Conservation (phyloP, 2,888 invertebrate genomes). For the Sialis fuliginosa region DNA sequence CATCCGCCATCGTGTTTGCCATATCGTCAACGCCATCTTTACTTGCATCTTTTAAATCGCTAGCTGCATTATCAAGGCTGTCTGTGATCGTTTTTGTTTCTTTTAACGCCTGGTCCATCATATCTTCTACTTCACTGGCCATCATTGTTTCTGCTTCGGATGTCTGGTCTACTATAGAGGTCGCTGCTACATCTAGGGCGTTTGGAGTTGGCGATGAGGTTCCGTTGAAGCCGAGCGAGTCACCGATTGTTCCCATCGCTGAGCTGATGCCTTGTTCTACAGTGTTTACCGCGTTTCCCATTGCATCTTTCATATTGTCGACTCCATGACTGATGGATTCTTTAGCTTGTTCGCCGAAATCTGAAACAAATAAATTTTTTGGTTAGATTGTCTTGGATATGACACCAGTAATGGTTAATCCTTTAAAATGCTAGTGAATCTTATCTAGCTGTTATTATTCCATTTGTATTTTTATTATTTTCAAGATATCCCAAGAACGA, state of each 20-base stretch:
- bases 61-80: not conserved
- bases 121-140: constrained; percentile 3
- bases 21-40: not conserved
- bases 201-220: not conserved
- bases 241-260: constrained; percentile 20
- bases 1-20: constrained; percentile 15
- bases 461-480: too few relatives aligned
- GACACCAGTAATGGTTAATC: too few relatives aligned
- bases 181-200: not conserved
- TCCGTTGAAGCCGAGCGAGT: constrained; percentile 15
- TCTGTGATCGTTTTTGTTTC: constrained; percentile 2
- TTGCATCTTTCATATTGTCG: constrained; percentile 20
- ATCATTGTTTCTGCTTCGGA: constrained; percentile 4
- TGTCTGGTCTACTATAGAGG: not conserved
- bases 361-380: too few relatives aligned
- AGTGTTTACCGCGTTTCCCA: constrained; percentile 18
- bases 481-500: too few relatives aligned
- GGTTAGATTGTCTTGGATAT: too few relatives aligned
- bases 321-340: constrained; percentile 18
- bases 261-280: constrained; percentile 20
- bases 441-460: too few relatives aligned
- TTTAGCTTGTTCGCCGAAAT: constrained; percentile 18
- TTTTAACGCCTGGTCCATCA: constrained; percentile 2
- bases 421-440: too few relatives aligned
- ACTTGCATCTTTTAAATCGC: constrained; percentile 10